phyloP scores from a whole-genome alignment of 2,113 vertebrate genomes.

The Eptesicus fuscus region DNA sequence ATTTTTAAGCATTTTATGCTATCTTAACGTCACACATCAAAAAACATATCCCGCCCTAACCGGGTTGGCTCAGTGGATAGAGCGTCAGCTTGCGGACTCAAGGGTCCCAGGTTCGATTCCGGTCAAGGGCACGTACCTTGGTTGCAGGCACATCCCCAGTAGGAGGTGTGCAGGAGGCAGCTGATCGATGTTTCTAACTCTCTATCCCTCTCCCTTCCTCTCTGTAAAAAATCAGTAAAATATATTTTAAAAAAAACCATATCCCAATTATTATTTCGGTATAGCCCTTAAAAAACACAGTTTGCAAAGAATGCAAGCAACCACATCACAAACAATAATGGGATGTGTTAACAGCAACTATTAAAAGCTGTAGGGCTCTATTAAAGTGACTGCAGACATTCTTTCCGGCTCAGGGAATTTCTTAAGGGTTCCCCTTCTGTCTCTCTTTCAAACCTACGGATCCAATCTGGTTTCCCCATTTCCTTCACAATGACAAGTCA shows the following conservation, averaged over 20 bases:
- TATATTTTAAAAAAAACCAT: background rate
- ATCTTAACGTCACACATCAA: background rate
- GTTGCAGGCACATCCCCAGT: too few species aligned
- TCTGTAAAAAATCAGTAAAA: too few species aligned
- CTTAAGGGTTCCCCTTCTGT: background rate
- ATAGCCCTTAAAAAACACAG: background rate
- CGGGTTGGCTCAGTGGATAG: too few species aligned
- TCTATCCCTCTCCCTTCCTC: too few species aligned
- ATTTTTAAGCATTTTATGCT: conserved; percentile 4
- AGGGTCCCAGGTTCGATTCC: too few species aligned
- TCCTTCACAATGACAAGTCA: background rate
- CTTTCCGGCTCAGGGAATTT: background rate
- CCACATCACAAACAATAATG: background rate
- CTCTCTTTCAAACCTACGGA: conserved; percentile 28
- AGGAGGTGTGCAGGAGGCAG: too few species aligned
- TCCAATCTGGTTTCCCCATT: background rate
- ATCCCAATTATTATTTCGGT: background rate
- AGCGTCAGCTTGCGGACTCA: too few species aligned
- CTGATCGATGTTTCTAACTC: too few species aligned
- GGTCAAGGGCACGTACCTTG: too few species aligned
- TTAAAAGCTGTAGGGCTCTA: background rate
- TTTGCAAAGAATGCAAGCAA: conserved; percentile 8
- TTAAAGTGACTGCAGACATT: background rate
- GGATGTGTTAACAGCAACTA: background rate
- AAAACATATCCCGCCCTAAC: background rate